These are phyloP conservation scores for Mastomys natalensis DNA, from an alignment of 2,113 vertebrate genomes.

Conservation along the genomic window DNA sequence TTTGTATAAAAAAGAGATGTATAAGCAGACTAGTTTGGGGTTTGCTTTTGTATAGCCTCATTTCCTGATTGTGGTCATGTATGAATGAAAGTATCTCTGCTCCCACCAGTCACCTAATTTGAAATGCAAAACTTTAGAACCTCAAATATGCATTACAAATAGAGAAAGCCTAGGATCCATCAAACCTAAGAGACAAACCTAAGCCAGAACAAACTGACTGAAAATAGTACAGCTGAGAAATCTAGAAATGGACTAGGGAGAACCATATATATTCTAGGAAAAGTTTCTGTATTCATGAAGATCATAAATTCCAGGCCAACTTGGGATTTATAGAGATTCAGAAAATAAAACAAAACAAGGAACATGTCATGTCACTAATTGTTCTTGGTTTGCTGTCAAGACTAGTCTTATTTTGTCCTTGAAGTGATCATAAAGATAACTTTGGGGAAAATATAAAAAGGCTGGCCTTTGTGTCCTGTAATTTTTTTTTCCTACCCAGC, in stretches of 20 bases:
- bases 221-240: conserved; percentile 39
- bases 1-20: conserved; percentile 37
- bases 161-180: not conserved
- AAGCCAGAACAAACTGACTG: not conserved
- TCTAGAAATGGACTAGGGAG: not conserved
- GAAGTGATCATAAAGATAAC: not conserved
- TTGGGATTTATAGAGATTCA: not conserved
- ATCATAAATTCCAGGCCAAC: not conserved
- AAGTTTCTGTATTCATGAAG: not conserved
- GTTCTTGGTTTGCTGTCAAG: conserved; percentile 26
- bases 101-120: conserved; percentile 44
- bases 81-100: conserved; percentile 44
- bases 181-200: not conserved
- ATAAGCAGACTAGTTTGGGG: not conserved
- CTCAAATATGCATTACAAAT: conserved; percentile 54
- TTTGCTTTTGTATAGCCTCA: not conserved
- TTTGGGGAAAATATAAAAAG: conserved; percentile 14
- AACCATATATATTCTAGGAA: not conserved
- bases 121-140: conserved; percentile 67
- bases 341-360: not conserved
- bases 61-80: not conserved
- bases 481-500: conserved; percentile 12
- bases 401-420: conserved; percentile 35
- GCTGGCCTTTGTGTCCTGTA: not conserved
- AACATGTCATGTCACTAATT: conserved; percentile 5